A percentile compares a stretch with the other conserved stretches of the same genome.
Evolutionary conservation across 2,113 vertebrate genomes (phyloP).

Genomic region (Paraplagusia blochii): DNA sequence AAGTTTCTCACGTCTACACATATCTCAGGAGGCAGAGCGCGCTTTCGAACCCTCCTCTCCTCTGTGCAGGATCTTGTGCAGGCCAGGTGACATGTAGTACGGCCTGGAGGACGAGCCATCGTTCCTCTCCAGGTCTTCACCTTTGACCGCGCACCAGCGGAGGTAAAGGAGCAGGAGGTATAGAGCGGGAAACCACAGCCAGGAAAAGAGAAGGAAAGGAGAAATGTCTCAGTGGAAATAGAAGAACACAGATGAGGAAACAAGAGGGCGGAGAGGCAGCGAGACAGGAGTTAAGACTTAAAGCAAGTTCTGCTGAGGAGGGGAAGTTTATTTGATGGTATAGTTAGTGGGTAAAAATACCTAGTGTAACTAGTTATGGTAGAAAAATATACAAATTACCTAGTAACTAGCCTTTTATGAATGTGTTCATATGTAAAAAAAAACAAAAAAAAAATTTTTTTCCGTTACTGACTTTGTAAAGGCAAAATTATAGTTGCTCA

Average conservation of each 20-base stretch:
- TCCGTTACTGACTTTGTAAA: too few relatives aligned
- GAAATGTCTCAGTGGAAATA: conserved; percentile 38
- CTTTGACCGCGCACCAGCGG: conserved; percentile 65
- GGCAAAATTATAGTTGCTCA: too few relatives aligned
- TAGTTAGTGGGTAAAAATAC: too few relatives aligned
- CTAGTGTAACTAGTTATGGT: too few relatives aligned
- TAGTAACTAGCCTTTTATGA: too few relatives aligned
- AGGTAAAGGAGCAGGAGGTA: conserved; percentile 13
- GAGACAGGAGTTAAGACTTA: conserved; percentile 6
- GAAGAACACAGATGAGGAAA: conserved; percentile 26
- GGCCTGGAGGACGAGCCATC: conserved; percentile 90
- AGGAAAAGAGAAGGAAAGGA: conserved; percentile 33
- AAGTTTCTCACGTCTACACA: conserved; percentile 37
- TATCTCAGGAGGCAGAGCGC: conserved; percentile 69
- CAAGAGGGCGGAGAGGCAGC: conserved; percentile 14
- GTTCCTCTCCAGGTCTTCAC: conserved; percentile 96
- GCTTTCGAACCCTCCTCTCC: conserved; percentile 81
- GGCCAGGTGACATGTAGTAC: conserved; percentile 90
- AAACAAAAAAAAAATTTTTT: too few relatives aligned
- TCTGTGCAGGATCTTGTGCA: conserved; percentile 88
- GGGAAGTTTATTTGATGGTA: too few relatives aligned
- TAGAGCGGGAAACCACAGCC: conserved; percentile 17
- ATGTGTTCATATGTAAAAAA: too few relatives aligned
- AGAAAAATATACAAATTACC: too few relatives aligned
- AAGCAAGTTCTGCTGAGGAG: not conserved